Evolutionary conservation across 2,113 vertebrate genomes (phyloP).

Genomic region (Proteles cristata): DNA sequence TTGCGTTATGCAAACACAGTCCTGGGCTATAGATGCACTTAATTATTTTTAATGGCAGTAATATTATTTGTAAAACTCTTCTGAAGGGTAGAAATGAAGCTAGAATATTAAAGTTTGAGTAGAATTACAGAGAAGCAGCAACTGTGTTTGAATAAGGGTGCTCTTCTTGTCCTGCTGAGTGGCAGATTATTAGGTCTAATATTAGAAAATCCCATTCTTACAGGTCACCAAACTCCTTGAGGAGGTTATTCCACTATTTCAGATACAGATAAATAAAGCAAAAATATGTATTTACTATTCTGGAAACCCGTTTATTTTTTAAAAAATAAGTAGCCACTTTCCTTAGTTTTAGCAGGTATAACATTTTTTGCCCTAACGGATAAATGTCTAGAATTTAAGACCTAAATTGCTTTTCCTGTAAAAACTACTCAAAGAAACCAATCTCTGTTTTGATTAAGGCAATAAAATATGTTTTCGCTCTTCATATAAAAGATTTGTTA

Average conservation of each 20-base stretch:
- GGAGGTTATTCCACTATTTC: conserved; percentile 74
- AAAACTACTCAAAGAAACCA: conserved; percentile 63
- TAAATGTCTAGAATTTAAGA: conserved; percentile 52
- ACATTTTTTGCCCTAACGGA: conserved; percentile 51
- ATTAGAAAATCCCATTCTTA: conserved; percentile 58
- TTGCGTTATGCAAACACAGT: conserved; percentile 34
- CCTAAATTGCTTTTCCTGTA: conserved; percentile 56
- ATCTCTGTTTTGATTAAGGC: conserved; percentile 61
- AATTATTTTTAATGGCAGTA: conserved; percentile 28
- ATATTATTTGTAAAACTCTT: not conserved
- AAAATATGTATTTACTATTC: conserved; percentile 35
- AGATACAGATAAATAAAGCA: conserved; percentile 77
- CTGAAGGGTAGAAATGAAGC: not conserved
- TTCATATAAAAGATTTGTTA: conserved; percentile 11
- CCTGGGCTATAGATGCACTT: not conserved
- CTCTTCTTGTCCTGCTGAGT: conserved; percentile 46
- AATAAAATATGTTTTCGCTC: conserved; percentile 52
- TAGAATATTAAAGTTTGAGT: conserved; percentile 57
- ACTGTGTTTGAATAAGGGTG: not conserved
- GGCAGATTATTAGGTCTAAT: conserved; percentile 58
- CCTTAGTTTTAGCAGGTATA: conserved; percentile 63
- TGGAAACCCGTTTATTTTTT: conserved; percentile 71
- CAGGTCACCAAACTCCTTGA: conserved; percentile 65
- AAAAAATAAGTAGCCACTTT: conserved; percentile 29
- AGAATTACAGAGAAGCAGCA: conserved; percentile 33